Evolutionary conservation across 2,113 vertebrate species (phyloP), one percentile per base, ranked within the genome.

Genomic region (Polyodon spathula): DNA sequence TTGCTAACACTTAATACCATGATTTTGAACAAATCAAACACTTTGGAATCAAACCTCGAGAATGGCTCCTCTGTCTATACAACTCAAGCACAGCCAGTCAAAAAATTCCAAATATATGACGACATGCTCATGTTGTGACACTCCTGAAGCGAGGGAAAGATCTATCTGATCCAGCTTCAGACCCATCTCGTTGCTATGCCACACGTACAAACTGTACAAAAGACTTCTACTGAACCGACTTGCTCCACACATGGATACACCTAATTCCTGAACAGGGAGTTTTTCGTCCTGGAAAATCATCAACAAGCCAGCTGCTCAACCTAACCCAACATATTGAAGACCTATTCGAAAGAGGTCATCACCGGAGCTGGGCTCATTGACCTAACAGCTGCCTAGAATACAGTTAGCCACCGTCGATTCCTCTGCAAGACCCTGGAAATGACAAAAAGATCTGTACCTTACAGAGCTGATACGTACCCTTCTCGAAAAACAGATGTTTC

Each of bases 291-390:
- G 14, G 44, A 46, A 46, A 14, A 8, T 60, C 43, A 14, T 51
- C 6, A 2, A 51, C 43, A 8, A 16, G 44, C 16, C 44, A 60
- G 44, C 8, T 51, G 8, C 44, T 60, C 44, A 50, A 51, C 27
- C 15, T 60, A 4, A 60, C 59, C 37, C 16, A 51, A 16, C 7
- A 17, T 15, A 37, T 50, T 37, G 59, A 61, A 40, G 46, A n/a
- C n/a, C n/a, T n/a, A n/a, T n/a, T n/a, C n/a, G n/a, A n/a, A n/a
- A n/a, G n/a, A n/a, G n/a, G n/a, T n/a, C n/a, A n/a, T n/a, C n/a
- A n/a, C n/a, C n/a, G n/a, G n/a, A n/a, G n/a, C n/a, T n/a, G n/a
- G n/a, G n/a, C n/a, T n/a, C n/a, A n/a, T n/a, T n/a, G n/a, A n/a
- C n/a, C n/a, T n/a, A n/a, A n/a, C n/a, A n/a, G n/a, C n/a, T n/a